Base-by-base conservation (phyloP, 2,888 invertebrate genomes). In the Notodonta ziczac region DNA sequence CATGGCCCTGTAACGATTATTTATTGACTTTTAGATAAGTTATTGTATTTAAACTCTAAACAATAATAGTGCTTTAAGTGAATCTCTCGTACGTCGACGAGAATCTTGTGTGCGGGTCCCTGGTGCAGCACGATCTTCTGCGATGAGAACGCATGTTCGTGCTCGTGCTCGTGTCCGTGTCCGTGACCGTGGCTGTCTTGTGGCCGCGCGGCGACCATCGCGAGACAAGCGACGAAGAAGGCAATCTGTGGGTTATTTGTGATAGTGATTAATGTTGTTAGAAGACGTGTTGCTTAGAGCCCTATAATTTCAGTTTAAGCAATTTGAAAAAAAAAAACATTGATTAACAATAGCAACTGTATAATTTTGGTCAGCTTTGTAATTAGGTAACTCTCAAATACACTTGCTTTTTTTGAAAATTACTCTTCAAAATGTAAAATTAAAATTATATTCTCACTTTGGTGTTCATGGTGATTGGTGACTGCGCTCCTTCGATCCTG, bases 91-190 rank as follows among this genome's bases (percentile, higher is more conserved):
- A 50, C 50, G 10, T 50, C 16, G 10, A 50, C 50, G 16, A 16
- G 10, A 2, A 50, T 50, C 54, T 61, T 10, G 24, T 35, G 39
- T 4, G 57, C 44, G 55, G 76, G 68, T 13, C 56, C 83, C 78
- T 55, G 83, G 76, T 78, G 83, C 58, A 85, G 76, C 54, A 83
- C 79, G 52, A 83, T 70, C 65, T 70, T 79, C 61, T 84, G 83
- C 12, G 84, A 81, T 4, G 84, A 86, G 56, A 72, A 61, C n/a
- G 74, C 77, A 52, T 72, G 70, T 2, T 63, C 78, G 66, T 73
- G 69, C 8, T 69, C 54, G 48, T 73, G n/a, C 10, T 57, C 55
- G 14, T 73, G 66, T 44, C 60, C 55, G 14, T 73, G 66, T 44
- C 60, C 67, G 13, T 74, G 63, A 1, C 67, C 70, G 14, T 74